A percentile compares a stretch with the other conserved stretches of the same genome.
Evolutionary conservation across 1,140 invertebrate species (phyloP).

Genomic region (Stratiolaelaps scimitus): DNA sequence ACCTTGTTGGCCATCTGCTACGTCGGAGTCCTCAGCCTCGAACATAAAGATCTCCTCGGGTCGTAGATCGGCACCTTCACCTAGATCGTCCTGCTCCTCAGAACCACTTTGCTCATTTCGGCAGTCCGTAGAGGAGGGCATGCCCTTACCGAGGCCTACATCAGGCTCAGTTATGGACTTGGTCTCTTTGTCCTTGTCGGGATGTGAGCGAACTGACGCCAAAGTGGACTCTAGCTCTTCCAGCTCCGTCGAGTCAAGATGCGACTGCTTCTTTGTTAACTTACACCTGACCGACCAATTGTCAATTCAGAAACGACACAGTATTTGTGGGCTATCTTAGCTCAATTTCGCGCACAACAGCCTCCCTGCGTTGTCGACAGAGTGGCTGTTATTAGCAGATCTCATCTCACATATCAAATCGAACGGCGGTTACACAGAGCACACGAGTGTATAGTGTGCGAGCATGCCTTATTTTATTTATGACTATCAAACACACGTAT

Average conservation of each 20-base stretch:
- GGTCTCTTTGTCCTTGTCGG: constrained; percentile 5
- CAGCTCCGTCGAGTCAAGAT: constrained; percentile 32
- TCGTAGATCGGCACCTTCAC: neutral
- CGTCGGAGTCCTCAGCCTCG: constrained; percentile 48
- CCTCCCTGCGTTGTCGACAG: no score
- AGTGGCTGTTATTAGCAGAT: no score
- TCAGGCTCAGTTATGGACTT: neutral
- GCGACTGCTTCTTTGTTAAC: constrained; percentile 32
- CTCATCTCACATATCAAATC: no score
- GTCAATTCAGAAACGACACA: neutral
- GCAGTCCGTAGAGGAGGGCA: no score
- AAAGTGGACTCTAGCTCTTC: constrained; percentile 26
- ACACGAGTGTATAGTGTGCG: no score
- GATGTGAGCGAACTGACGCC: constrained; percentile 23
- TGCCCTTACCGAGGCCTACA: neutral
- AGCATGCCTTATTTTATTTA: no score
- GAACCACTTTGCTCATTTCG: no score
- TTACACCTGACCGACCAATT: constrained; percentile 18
- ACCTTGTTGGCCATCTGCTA: neutral
- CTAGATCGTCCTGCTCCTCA: no score
- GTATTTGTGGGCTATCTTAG: neutral
- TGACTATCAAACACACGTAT: no score
- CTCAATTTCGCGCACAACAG: no score
- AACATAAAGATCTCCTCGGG: constrained; percentile 46
- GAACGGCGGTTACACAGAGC: no score